Base-by-base conservation (phyloP, 2,113 vertebrate species). In the Forbesichthys agassizii region DNA sequence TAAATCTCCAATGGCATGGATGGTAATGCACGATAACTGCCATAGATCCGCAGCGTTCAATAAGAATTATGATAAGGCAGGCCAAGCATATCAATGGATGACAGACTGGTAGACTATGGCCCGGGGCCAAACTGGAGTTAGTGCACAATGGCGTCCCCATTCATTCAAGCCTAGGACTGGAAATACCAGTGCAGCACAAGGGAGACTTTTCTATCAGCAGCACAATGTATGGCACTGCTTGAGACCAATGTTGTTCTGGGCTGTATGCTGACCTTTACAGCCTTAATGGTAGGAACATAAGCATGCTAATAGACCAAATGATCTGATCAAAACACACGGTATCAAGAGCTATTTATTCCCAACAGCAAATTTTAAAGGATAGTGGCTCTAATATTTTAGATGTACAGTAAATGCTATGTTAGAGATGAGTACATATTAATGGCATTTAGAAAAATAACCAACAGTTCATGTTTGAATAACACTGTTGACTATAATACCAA, bases 31-130 rank as follows among this genome's bases (percentile, higher is more conserved):
- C 78, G 78, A 86, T 85, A 80, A 66, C 74, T 71, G 82, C 78
- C 83, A 75, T 67, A 70, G 74, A 86, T 79, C 82, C 80, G 18
- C 74, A 86, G 80, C 84, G 85, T 88, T 89, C 86, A 84, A 82
- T 86, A 86, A 82, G 88, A 89, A 87, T 86, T 86, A 86, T 81
- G 83, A 90, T 88, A 86, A 80, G 80, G 72, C 81, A 82, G 89
- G 86, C 78, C 81, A 84, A 88, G 89, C 89, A 81, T 90, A 87
- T 90, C 85, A 84, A 87, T 73, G 80, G 82, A 87, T 85, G 88
- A 89, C 87, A 84, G 90, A 83, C 82, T 84, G 88, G 88, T 84
- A 84, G 77, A 88, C 84, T 77, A 79, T 90, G 90, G 88, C 81
- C 71, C 61, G 1, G 62, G 58, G 90, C 90, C 90, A 91, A 73